Conservation (phyloP, 2,888 invertebrate species). For the Sclerodermus sp. region DNA sequence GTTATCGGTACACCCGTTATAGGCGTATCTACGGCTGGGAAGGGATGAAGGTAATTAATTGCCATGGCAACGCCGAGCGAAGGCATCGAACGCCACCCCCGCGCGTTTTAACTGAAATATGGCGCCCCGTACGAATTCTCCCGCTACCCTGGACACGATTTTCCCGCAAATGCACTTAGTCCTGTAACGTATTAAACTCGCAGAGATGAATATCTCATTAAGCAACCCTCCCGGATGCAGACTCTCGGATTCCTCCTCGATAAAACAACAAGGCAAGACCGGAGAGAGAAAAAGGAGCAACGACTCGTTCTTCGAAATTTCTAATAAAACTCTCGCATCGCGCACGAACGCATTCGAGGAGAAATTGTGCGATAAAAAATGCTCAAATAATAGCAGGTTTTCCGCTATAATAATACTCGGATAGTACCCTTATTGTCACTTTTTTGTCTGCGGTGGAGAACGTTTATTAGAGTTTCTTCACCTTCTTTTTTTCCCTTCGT, state of each 20-base stretch:
- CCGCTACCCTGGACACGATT: conserved; percentile 24
- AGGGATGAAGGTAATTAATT: conserved; percentile 58
- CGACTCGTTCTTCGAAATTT: no score
- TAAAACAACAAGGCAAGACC: not conserved
- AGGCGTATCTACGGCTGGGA: conserved; percentile 44
- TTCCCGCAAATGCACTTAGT: conserved; percentile 13
- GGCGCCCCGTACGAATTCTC: conserved; percentile 55
- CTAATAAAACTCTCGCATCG: no score
- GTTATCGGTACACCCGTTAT: conserved; percentile 49
- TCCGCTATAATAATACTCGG: no score
- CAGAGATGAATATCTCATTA: conserved; percentile 1
- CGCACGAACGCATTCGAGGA: no score
- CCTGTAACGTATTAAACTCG: not conserved
- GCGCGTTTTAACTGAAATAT: conserved; percentile 56
- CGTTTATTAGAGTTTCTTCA: no score
- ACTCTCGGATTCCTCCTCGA: not conserved
- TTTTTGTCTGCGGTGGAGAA: no score
- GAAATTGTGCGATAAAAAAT: no score
- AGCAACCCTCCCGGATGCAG: not conserved
- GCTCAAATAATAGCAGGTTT: no score
- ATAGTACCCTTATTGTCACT: no score
- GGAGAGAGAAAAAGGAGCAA: no score
- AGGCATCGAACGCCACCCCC: conserved; percentile 53
- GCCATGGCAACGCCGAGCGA: conserved; percentile 56
- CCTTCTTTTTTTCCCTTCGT: no score